phyloP scores from a whole-genome alignment of 2,113 vertebrate genomes.

The Cervus canadensis region DNA sequence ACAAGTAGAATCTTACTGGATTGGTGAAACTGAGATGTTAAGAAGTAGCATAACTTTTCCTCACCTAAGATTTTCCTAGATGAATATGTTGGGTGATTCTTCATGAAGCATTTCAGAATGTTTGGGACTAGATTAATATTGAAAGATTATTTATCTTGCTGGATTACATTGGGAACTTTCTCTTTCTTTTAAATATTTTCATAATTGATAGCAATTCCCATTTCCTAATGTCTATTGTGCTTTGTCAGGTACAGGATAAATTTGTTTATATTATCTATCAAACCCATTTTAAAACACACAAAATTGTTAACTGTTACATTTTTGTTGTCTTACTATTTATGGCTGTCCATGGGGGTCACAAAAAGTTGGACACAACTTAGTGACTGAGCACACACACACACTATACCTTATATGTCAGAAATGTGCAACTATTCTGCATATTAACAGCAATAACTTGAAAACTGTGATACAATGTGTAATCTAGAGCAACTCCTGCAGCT shows the following conservation, averaged over 20 bases:
- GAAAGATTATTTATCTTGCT: background rate
- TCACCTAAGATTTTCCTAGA: background rate
- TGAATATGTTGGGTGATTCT: background rate
- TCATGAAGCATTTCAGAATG: background rate
- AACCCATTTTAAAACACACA: conserved; percentile 2
- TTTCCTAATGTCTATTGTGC: background rate
- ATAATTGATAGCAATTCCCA: background rate
- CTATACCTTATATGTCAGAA: background rate
- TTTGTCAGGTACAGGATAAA: conserved; percentile 8
- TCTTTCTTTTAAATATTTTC: background rate
- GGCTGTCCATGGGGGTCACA: background rate
- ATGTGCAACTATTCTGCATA: background rate
- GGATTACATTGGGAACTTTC: background rate
- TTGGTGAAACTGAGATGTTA: background rate
- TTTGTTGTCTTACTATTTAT: conserved; percentile 4
- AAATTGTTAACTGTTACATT: background rate
- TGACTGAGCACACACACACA: background rate
- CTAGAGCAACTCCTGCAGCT: background rate
- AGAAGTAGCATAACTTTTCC: background rate
- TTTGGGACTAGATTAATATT: background rate
- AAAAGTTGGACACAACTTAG: background rate
- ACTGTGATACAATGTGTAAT: background rate
- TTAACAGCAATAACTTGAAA: background rate
- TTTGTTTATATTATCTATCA: background rate
- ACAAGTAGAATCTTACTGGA: background rate